Evolutionary conservation across 2,113 vertebrate species (phyloP), one percentile per base, ranked within the genome.

Genomic region (Martes martes): DNA sequence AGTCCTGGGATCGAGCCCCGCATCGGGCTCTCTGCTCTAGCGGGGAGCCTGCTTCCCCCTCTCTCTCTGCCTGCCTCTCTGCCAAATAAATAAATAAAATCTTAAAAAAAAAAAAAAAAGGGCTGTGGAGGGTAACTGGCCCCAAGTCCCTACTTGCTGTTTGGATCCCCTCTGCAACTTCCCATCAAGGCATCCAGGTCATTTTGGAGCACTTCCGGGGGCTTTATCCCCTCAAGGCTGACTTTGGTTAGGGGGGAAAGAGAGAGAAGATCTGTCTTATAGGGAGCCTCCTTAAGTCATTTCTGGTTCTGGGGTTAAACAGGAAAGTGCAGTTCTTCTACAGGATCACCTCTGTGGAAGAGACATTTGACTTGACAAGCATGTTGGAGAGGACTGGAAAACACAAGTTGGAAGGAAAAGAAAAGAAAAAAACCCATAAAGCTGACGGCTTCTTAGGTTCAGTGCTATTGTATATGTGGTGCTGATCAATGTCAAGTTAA

Each of bases 191-290:
- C 24, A 28, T 42, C 39, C 39, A 42, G 39, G 18, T 18, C n/a
- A 21, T 21, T 6, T 26, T 11, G 11, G 55, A 1, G 19, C 16
- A 14, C 33, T 7, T 5, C 1, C 0, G 1, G 11, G 14, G 31
- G 45, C 42, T 74, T 31, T 42, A 26, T 15, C 28, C 39, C 4
- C 18, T 65, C 4, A 0, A 2, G 6, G 26, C 18, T 50, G 0
- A 23, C 88, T n/a, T 59, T 74, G 52, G 21, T 69, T 36, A 47
- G 59, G 9, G 42, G 8, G 1, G 13, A 18, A 5, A 23, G 59
- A 55, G 59, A 67, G 61, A 36, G 65, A 45, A 61, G 79, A 6
- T 13, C 42, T 11, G 24, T 33, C 71, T 69, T 42, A 65, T 1
- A 52, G 13, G 0, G 24, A 63, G 47, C 55, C 79, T 89, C 9